Percentiles rank a stretch among this genome's conserved stretches.
Evolutionary conservation across 2,888 invertebrate species (phyloP).

Genomic region (Cerastoderma edule): DNA sequence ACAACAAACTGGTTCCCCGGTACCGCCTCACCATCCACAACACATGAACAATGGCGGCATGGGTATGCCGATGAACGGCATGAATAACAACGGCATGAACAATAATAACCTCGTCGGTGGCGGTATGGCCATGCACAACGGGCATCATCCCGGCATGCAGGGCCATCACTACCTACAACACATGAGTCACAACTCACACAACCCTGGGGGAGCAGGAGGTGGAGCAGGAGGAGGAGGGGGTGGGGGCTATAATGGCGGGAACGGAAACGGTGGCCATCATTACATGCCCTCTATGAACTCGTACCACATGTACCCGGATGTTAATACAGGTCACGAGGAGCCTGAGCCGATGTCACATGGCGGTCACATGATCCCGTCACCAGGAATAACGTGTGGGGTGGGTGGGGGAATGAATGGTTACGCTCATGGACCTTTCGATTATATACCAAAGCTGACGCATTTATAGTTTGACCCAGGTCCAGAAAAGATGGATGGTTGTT

Average conservation of each 20-base stretch:
- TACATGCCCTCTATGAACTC: slow-evolving; percentile 63
- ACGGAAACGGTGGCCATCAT: slow-evolving; percentile 51
- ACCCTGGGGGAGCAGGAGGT: too few species aligned
- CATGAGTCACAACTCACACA: slow-evolving; percentile 56
- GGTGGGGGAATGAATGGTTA: slow-evolving; percentile 70
- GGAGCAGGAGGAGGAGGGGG: too few species aligned
- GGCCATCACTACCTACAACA: slow-evolving; percentile 57
- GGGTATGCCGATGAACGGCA: slow-evolving; percentile 48
- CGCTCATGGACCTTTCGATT: slow-evolving; percentile 74
- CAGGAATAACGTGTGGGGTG: slow-evolving; percentile 71
- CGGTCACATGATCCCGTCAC: slow-evolving; percentile 66
- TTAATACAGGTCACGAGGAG: slow-evolving; percentile 64
- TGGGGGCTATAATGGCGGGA: slow-evolving; percentile 26
- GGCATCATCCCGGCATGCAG: slow-evolving; percentile 49
- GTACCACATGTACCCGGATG: slow-evolving; percentile 70
- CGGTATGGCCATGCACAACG: slow-evolving; percentile 62
- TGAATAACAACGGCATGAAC: slow-evolving; percentile 51
- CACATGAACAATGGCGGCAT: slow-evolving; percentile 46
- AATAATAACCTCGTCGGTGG: slow-evolving; percentile 45
- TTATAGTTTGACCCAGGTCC: slow-evolving; percentile 67
- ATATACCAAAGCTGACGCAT: slow-evolving; percentile 80
- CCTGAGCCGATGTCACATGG: slow-evolving; percentile 62
- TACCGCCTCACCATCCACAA: slow-evolving; percentile 54
- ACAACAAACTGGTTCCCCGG: slow-evolving; percentile 56
- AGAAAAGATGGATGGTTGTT: too few species aligned